phyloP scores from a whole-genome alignment of 2,888 invertebrate genomes.

The Leptinotarsa rubiginosa region DNA sequence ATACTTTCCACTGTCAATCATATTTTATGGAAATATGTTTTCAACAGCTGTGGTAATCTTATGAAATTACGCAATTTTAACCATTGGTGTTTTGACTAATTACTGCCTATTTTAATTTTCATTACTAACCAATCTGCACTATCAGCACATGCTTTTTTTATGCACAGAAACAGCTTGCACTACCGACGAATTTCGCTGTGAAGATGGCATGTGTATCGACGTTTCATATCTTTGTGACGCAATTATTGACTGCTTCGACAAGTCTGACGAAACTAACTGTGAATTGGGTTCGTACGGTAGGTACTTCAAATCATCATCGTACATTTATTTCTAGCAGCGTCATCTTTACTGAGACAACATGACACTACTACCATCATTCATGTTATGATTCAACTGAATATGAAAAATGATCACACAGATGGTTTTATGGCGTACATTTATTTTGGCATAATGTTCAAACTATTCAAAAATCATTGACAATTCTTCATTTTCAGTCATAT shows the following conservation, averaged over 20 bases:
- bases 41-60: too few species aligned
- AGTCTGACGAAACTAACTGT: constrained; percentile 69
- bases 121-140: constrained; percentile 27
- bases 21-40: too few species aligned
- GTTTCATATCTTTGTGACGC: constrained; percentile 68
- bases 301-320: constrained; percentile 40
- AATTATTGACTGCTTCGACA: constrained; percentile 68
- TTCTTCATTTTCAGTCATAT: too few species aligned
- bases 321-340: too few species aligned
- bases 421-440: too few species aligned
- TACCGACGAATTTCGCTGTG: constrained; percentile 72
- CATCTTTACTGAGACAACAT: too few species aligned
- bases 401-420: neutral
- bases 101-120: constrained; percentile 11
- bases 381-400: neutral
- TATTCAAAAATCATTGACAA: too few species aligned
- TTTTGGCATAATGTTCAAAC: too few species aligned
- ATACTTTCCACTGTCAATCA: too few species aligned
- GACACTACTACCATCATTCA: too few species aligned
- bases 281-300: constrained; percentile 59
- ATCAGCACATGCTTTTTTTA: constrained; percentile 36
- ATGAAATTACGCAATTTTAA: neutral
- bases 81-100: neutral
- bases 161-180: constrained; percentile 66
- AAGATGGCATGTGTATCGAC: constrained; percentile 72